Evolutionary conservation across 2,888 invertebrate genomes (phyloP).

Genomic region (Lymantria monacha): DNA sequence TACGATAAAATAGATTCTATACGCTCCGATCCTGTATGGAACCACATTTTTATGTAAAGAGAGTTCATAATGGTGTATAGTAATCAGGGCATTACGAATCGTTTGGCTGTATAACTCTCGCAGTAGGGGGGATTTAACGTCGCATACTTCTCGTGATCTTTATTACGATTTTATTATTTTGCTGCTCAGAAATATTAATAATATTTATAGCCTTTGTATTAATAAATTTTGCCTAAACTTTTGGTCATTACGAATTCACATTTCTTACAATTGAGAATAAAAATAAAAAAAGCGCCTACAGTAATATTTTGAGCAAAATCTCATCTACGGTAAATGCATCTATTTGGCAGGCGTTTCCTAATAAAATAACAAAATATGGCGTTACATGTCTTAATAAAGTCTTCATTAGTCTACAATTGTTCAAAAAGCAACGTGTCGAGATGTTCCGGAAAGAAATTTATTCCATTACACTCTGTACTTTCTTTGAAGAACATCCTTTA

Average conservation of each 20-base stretch:
- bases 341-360: conserved; percentile 44
- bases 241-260: conserved; percentile 26
- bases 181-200: conserved; percentile 52
- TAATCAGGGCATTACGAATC: conserved; percentile 44
- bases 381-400: conserved; percentile 33
- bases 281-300: conserved; percentile 45
- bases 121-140: conserved; percentile 47
- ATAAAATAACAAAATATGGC: conserved; percentile 34
- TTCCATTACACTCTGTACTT: conserved; percentile 42
- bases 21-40: conserved; percentile 14
- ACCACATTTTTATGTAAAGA: conserved; percentile 36
- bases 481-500: conserved; percentile 32
- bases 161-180: conserved; percentile 66
- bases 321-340: conserved; percentile 12
- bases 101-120: conserved; percentile 38
- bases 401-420: conserved; percentile 37
- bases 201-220: conserved; percentile 63
- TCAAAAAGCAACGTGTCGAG: conserved; percentile 38
- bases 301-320: conserved; percentile 42
- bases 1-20: too few relatives aligned
- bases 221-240: conserved; percentile 47
- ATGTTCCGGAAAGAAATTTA: conserved; percentile 37
- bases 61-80: conserved; percentile 30
- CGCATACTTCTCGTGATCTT: conserved; percentile 47
- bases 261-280: conserved; percentile 26